A percentile compares a stretch with the other conserved stretches of the same genome.
Conservation (phyloP, 2,888 invertebrate genomes). For the Drosophila neotestacea region DNA sequence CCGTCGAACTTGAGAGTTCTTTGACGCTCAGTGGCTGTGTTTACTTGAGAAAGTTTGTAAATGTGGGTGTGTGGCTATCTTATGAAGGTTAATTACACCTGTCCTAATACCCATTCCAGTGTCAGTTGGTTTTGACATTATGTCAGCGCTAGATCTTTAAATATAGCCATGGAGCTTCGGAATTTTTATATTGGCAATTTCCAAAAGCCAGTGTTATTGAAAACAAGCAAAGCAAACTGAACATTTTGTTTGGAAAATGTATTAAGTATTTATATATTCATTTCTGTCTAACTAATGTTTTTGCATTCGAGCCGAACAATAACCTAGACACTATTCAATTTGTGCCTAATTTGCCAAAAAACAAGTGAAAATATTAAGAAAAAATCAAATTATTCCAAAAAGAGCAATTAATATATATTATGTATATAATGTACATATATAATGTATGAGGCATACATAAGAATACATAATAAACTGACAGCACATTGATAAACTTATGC, state of each 20-base stretch:
- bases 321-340: conserved; percentile 62
- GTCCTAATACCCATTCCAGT: conserved; percentile 51
- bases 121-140: conserved; percentile 65
- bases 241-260: conserved; percentile 39
- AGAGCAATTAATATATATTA: conserved; percentile 66
- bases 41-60: not conserved
- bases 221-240: conserved; percentile 38
- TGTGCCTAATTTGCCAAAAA: conserved; percentile 56
- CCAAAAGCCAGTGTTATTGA: conserved; percentile 39
- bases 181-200: conserved; percentile 28
- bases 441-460: conserved; percentile 7
- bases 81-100: conserved; percentile 74
- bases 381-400: conserved; percentile 63
- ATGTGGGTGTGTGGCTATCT: conserved; percentile 8
- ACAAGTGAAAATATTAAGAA: conserved; percentile 38
- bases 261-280: conserved; percentile 32
- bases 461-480: conserved; percentile 39
- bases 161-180: conserved; percentile 34
- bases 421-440: conserved; percentile 1
- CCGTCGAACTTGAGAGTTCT: conserved; percentile 64
- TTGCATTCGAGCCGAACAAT: conserved; percentile 59
- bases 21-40: conserved; percentile 39
- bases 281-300: conserved; percentile 43
- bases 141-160: conserved; percentile 52
- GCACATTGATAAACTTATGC: conserved; percentile 35